phyloP scores from a whole-genome alignment of 2,888 invertebrate genomes.

The Leptogaster cylindrica region DNA sequence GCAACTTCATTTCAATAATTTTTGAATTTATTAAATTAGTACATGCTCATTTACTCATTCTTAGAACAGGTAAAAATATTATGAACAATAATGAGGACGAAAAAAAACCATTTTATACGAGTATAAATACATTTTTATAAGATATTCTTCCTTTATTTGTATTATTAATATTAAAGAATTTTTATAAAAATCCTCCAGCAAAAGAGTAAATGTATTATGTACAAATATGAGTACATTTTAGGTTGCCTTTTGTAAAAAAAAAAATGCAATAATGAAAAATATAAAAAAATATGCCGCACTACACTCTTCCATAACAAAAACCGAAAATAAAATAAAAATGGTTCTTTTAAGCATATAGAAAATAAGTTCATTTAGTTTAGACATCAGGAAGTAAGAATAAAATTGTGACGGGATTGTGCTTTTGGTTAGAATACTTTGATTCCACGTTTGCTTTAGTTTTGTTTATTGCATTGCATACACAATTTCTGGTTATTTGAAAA shows the following conservation, averaged over 20 bases:
- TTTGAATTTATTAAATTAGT: no score
- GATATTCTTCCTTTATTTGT: not conserved
- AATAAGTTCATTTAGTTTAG: no score
- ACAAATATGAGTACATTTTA: not conserved
- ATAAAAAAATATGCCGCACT: no score
- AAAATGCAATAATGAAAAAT: not conserved
- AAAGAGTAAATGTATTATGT: not conserved
- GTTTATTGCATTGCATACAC: not conserved
- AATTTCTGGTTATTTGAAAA: not conserved
- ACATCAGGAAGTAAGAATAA: not conserved
- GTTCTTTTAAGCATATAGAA: no score
- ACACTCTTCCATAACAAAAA: not conserved
- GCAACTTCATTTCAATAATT: no score
- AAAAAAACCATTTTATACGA: slow-evolving; percentile 4
- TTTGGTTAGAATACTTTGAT: no score
- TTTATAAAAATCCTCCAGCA: slow-evolving; percentile 27
- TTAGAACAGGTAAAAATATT: not conserved
- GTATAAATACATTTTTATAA: not conserved
- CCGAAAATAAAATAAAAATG: no score
- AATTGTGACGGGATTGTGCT: not conserved
- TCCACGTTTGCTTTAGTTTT: not conserved
- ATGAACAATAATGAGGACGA: not conserved
- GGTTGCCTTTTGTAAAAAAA: not conserved
- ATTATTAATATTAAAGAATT: slow-evolving; percentile 12
- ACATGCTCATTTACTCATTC: no score